These are phyloP conservation scores for Charina bottae DNA, from an alignment of 2,113 vertebrate genomes.

Conservation along the genomic window DNA sequence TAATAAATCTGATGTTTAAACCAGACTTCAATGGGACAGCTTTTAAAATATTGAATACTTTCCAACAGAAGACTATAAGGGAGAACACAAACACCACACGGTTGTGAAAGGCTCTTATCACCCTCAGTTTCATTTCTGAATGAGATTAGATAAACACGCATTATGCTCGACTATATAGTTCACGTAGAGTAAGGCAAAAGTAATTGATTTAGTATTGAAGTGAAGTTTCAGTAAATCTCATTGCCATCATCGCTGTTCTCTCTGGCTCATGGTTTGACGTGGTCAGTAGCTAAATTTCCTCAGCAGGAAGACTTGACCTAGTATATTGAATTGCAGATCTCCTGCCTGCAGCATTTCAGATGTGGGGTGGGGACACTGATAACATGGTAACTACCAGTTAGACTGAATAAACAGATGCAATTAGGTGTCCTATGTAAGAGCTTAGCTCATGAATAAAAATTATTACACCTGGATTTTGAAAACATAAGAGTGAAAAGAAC, in stretches of 20 bases:
- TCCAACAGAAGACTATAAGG: neutral
- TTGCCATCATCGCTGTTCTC: neutral
- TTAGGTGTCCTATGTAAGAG: neutral
- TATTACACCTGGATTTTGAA: conserved; percentile 16
- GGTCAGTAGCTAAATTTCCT: neutral
- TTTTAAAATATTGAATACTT: neutral
- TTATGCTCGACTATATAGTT: neutral
- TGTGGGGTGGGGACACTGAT: neutral
- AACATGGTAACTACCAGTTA: neutral
- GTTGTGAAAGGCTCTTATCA: neutral
- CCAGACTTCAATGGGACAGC: neutral
- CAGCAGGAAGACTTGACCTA: neutral
- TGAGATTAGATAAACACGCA: neutral
- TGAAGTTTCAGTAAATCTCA: conserved; percentile 7
- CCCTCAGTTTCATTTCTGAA: neutral
- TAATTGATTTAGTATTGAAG: neutral
- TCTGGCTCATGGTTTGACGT: conserved; percentile 10
- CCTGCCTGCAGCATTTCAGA: neutral
- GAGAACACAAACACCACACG: neutral
- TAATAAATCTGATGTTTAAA: neutral
- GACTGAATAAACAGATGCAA: neutral
- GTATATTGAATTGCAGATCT: neutral
- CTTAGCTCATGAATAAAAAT: neutral
- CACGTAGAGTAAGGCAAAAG: neutral
- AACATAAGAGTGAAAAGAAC: conserved; percentile 32